Conservation (phyloP, 2,113 vertebrate species). For the Dasyornis broadbenti region DNA sequence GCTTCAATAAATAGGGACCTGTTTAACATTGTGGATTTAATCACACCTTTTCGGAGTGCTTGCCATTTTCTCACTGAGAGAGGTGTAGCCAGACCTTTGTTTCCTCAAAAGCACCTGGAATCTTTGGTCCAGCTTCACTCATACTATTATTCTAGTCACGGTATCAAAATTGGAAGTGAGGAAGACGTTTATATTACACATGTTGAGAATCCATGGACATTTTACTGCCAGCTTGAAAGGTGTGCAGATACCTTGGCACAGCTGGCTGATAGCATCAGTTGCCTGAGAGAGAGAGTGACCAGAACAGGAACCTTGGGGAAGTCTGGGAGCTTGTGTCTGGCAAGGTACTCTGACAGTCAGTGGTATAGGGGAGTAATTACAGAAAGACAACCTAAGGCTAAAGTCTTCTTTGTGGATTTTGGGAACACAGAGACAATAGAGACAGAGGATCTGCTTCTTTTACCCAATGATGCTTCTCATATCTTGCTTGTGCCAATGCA, state of each 20-base stretch:
- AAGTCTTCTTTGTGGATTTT: constrained; percentile 92
- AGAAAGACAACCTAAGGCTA: constrained; percentile 58
- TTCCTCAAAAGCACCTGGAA: constrained; percentile 57
- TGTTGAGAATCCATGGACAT: constrained; percentile 74
- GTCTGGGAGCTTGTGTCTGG: constrained; percentile 82
- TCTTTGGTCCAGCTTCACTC: constrained; percentile 77
- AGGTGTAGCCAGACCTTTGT: constrained; percentile 61
- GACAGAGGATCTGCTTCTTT: constrained; percentile 74
- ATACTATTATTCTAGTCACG: constrained; percentile 86
- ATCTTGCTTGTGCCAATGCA: constrained; percentile 87
- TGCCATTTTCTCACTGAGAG: constrained; percentile 76
- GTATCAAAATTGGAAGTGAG: constrained; percentile 85
- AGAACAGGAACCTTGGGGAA: constrained; percentile 35
- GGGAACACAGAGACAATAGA: constrained; percentile 79
- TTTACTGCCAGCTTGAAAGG: constrained; percentile 88
- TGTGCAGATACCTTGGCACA: constrained; percentile 71
- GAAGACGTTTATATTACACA: constrained; percentile 80
- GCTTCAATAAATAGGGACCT: constrained; percentile 76
- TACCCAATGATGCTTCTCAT: constrained; percentile 81
- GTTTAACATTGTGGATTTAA: constrained; percentile 87
- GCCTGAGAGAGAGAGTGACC: constrained; percentile 64
- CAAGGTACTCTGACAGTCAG: constrained; percentile 81
- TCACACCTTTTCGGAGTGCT: constrained; percentile 87
- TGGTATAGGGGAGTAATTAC: constrained; percentile 87
- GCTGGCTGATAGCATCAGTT: constrained; percentile 68